phyloP scores from a whole-genome alignment of 2,888 invertebrate species.

The Panzeria rudis region DNA sequence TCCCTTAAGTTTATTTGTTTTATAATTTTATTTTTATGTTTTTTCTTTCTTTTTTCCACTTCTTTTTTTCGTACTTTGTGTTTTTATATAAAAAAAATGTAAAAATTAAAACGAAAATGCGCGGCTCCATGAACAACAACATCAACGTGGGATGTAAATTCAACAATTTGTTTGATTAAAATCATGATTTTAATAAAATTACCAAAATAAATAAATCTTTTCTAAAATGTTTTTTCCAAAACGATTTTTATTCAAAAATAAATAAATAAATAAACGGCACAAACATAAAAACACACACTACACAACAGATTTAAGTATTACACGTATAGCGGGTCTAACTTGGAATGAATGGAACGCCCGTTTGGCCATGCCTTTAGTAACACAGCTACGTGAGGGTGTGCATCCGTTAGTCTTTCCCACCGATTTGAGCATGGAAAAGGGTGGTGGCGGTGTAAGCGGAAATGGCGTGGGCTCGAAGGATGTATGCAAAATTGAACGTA shows the following conservation, averaged over 20 bases:
- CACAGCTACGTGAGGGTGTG: conserved; percentile 85
- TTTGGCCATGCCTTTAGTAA: conserved; percentile 89
- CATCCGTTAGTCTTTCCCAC: conserved; percentile 83
- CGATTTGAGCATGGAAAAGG: conserved; percentile 82
- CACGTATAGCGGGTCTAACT: conserved; percentile 87
- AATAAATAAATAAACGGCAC: conserved; percentile 1
- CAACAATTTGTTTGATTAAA: conserved; percentile 31
- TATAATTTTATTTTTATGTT: conserved; percentile 70
- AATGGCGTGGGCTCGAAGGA: conserved; percentile 56
- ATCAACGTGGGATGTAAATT: conserved; percentile 49
- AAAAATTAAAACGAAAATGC: conserved; percentile 22
- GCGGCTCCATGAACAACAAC: conserved; percentile 19
- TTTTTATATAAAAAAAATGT: conserved; percentile 45
- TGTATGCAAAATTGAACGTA: conserved; percentile 74
- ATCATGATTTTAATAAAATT: conserved; percentile 34
- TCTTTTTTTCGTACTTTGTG: conserved; percentile 73
- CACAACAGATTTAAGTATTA: conserved; percentile 89
- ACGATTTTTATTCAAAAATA: conserved; percentile 61
- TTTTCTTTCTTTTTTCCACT: conserved; percentile 73
- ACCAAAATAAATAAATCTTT: conserved; percentile 14
- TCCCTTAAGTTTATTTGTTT: conserved; percentile 64
- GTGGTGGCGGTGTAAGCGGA: conserved; percentile 74
- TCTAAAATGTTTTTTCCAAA: conserved; percentile 7
- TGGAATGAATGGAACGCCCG: conserved; percentile 91
- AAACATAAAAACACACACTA: conserved; percentile 20